Conservation (phyloP, 2,797 vertebrate genomes). For the Ctenochaetus hawaiiensis region DNA sequence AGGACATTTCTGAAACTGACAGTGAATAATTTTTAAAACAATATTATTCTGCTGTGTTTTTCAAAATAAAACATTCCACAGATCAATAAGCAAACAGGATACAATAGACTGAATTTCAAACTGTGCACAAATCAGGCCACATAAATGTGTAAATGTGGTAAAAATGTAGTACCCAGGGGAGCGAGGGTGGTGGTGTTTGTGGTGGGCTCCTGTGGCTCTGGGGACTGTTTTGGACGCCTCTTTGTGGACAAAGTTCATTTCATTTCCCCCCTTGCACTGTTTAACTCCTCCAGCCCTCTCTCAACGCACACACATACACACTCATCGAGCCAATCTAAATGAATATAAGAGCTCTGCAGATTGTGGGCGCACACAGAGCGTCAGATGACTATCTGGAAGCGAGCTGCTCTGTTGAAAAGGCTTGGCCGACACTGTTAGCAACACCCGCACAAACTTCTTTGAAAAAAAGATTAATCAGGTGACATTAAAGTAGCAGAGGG, state of each 20-base stretch:
- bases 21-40: slow-evolving; percentile 49
- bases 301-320: slow-evolving; percentile 22
- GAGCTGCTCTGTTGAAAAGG: slow-evolving; percentile 49
- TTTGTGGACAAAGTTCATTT: slow-evolving; percentile 71
- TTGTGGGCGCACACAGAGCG: slow-evolving; percentile 52
- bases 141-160: slow-evolving; percentile 74
- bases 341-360: slow-evolving; percentile 51
- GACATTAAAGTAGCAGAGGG: slow-evolving; percentile 38
- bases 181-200: slow-evolving; percentile 22
- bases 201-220: slow-evolving; percentile 63
- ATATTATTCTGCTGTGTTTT: slow-evolving; percentile 58
- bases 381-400: slow-evolving; percentile 73
- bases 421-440: slow-evolving; percentile 32
- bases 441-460: slow-evolving; percentile 19
- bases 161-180: slow-evolving; percentile 52
- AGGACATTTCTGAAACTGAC: slow-evolving; percentile 42
- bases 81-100: slow-evolving; percentile 53
- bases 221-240: slow-evolving; percentile 68
- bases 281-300: slow-evolving; percentile 19
- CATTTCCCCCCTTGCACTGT: slow-evolving; percentile 45
- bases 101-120: slow-evolving; percentile 42
- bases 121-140: slow-evolving; percentile 41
- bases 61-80: slow-evolving; percentile 66
- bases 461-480: slow-evolving; percentile 48
- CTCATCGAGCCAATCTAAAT: slow-evolving; percentile 56